Base-by-base conservation (phyloP, 1,140 invertebrate genomes). In the Aphelenchoides avenae region DNA sequence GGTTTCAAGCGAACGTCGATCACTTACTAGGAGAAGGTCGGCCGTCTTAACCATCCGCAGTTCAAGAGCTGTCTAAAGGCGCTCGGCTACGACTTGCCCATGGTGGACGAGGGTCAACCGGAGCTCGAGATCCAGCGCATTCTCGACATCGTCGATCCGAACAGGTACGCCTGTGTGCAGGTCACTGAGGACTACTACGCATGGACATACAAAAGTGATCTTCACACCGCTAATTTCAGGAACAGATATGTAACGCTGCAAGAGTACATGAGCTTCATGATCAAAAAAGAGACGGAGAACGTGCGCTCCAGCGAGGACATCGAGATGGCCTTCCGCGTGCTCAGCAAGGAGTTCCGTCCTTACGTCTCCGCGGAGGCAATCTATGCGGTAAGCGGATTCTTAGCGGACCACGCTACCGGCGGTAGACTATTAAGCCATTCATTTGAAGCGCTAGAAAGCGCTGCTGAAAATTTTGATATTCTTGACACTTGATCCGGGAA, bases 181-280 rank as follows among this genome's bases (percentile, higher is more conserved):
- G 11, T 69, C 34, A 0, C 48, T 13, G 42, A 29, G 30, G 0
- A 5, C 29, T 60, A 3, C 13, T 29, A 11, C 0, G 9, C 15
- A 49, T 5, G 34, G 1, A 24, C 20, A 59, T 39, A 18, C n/a
- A 51, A 30, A 15, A 63, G 64, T 61, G 68, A 78, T 75, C 13
- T 68, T 89, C 80, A 83, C 88, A 36, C 88, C 20, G 20, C 60
- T 53, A 33, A 50, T 73, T 72, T 41, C 71, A 81, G 81, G 57
- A 79, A 81, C 70, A 94, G 94, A 22, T 87, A 91, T 72, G 92
- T 98, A 36, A 94, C 91, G 0, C 82, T 98, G 48, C 94, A 99
- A 83, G 94, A 98, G 79, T 99, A 97, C 80, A 99, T 99, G 91
- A 91, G 91, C 39, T 99, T 98, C 79, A 98, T 99, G 95, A 98